Evolutionary conservation across 2,797 vertebrate species (phyloP), one percentile per base, ranked within the genome.

Genomic region (Micropoecilia bifurca): DNA sequence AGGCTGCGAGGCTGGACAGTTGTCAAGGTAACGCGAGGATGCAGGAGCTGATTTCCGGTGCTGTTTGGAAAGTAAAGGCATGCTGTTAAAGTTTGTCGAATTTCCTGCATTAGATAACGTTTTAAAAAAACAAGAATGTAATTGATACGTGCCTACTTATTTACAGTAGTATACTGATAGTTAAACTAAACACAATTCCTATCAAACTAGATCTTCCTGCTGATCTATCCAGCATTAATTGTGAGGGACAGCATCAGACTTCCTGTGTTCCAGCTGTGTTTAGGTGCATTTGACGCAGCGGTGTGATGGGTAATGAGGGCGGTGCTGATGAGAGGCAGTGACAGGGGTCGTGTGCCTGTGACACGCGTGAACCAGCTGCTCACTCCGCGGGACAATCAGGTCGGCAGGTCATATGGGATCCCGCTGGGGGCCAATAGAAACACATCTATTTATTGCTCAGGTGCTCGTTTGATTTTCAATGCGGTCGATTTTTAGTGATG

Each of bases 321-420:
- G 94, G 88, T 93, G 90, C 93, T 94, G 91, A 93, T 91, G 92
- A 88, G 89, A 93, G 88, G 88, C 75, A 73, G 78, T 72, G 81
- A 68, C 82, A 85, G 92, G 91, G 90, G 90, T 92, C 85, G 90
- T 88, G 71, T 83, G 84, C 83, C 76, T 13, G 73, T 71, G 80
- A 86, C 83, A 84, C 84, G 80, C 82, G 86, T 4, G 46, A 84
- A 82, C 83, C 22, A 83, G 81, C 76, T 90, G 81, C 47, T 80
- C 74, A 74, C 39, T 83, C 75, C 71, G 5, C 78, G 6, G 57
- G 89, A 39, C 25, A 68, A 30, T 9, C 10, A 36, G 74, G 63
- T 66, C 78, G 78, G 71, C 79, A 66, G 82, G 78, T 77, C 77
- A 85, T 55, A 9, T 6, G 43, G 76, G 71, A 20, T 30, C 81